A percentile compares a stretch with the other conserved stretches of the same genome.
These are phyloP conservation scores for Bruchidius siliquastri DNA, from an alignment of 2,888 invertebrate genomes.

Conservation along the genomic window DNA sequence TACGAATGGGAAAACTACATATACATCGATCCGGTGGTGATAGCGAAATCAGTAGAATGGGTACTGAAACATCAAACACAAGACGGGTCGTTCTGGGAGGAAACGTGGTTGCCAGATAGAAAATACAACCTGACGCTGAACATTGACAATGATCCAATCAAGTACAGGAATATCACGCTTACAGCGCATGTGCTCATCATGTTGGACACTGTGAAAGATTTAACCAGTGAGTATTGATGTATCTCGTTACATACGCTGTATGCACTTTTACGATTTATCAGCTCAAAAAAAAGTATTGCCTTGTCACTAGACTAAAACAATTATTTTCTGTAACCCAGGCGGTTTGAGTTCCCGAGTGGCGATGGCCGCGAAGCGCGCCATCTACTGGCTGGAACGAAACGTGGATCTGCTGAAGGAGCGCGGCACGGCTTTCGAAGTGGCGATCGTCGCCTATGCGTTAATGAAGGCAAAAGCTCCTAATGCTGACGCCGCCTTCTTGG, in stretches of 20 bases:
- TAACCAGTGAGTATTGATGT: conserved; percentile 46
- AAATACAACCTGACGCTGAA: conserved; percentile 77
- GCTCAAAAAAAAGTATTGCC: too few species aligned
- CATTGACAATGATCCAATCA: conserved; percentile 50
- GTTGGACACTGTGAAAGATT: conserved; percentile 76
- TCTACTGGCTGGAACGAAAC: conserved; percentile 77
- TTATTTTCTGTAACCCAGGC: conserved; percentile 31
- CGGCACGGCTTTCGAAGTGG: conserved; percentile 77
- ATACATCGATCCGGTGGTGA: conserved; percentile 85
- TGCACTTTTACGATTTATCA: too few species aligned
- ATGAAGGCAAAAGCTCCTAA: conserved; percentile 78
- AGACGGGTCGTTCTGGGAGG: conserved; percentile 86
- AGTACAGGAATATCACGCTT: conserved; percentile 76
- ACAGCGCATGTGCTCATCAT: conserved; percentile 93
- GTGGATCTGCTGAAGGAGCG: conserved; percentile 67
- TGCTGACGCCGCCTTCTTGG: conserved; percentile 75
- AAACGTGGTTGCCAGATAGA: conserved; percentile 80
- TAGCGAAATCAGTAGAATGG: conserved; percentile 82
- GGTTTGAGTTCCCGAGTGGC: conserved; percentile 72
- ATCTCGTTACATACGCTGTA: too few species aligned
- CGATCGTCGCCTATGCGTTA: conserved; percentile 86
- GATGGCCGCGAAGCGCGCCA: conserved; percentile 69
- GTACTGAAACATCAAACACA: conserved; percentile 77
- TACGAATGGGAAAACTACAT: conserved; percentile 97
- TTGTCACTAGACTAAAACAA: too few species aligned